These are phyloP conservation scores for Datnioides undecimradiatus DNA, from an alignment of 2,113 vertebrate species.

Conservation along the genomic window DNA sequence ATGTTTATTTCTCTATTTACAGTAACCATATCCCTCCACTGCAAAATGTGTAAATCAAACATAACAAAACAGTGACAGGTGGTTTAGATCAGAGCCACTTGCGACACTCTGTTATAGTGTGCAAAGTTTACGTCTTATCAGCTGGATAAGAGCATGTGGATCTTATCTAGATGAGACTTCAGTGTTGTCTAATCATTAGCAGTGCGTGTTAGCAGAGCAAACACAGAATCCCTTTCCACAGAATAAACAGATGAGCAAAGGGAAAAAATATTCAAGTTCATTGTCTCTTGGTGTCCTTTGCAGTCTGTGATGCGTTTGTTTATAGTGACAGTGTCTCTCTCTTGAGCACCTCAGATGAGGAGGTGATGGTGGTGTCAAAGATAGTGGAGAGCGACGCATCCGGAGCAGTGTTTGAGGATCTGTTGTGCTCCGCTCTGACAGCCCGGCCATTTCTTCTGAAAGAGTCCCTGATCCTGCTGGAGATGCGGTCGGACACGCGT, in stretches of 20 bases:
- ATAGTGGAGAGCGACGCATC: conserved; percentile 62
- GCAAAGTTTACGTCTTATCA: conserved; percentile 70
- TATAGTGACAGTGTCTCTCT: conserved; percentile 75
- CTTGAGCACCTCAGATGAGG: conserved; percentile 37
- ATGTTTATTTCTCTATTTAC: conserved; percentile 17
- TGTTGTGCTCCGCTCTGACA: not conserved
- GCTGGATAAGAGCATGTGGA: conserved; percentile 36
- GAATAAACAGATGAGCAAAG: not conserved
- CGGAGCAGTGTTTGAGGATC: not conserved
- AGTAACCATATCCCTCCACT: not conserved
- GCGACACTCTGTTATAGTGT: conserved; percentile 5
- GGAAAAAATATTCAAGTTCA: conserved; percentile 8
- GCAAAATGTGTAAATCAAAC: conserved; percentile 3
- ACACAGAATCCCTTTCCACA: conserved; percentile 8
- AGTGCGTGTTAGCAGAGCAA: conserved; percentile 11
- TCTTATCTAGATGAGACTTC: conserved; percentile 43
- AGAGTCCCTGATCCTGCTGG: conserved; percentile 69
- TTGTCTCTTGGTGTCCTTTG: not conserved
- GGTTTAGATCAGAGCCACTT: not conserved
- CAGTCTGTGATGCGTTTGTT: conserved; percentile 16
- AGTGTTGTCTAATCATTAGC: conserved; percentile 70
- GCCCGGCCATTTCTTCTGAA: conserved; percentile 66
- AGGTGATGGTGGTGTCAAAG: conserved; percentile 17
- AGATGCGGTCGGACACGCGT: conserved; percentile 73
- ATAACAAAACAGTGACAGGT: not conserved